Conservation (phyloP, 2,797 vertebrate genomes). For the Cetoscarus ocellatus region DNA sequence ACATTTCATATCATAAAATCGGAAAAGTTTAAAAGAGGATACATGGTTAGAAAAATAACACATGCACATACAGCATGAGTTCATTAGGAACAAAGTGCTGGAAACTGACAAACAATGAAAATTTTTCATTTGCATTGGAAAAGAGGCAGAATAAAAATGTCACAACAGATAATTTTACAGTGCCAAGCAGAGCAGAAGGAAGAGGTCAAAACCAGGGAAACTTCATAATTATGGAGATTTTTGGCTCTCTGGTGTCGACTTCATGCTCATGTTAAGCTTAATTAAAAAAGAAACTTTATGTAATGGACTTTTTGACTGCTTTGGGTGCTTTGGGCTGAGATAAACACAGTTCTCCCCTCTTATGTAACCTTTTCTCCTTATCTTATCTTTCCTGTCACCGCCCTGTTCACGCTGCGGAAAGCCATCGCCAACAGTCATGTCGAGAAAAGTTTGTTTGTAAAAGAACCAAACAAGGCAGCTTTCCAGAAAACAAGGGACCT, state of each 20-base stretch:
- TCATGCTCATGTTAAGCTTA: slow-evolving; percentile 2
- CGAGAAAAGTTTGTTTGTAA: slow-evolving; percentile 33
- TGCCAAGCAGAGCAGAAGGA: not conserved
- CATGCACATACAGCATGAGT: not conserved
- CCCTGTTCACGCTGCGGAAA: slow-evolving; percentile 17
- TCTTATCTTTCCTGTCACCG: slow-evolving; percentile 7
- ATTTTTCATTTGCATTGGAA: not conserved
- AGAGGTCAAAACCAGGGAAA: not conserved
- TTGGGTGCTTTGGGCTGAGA: slow-evolving; percentile 3
- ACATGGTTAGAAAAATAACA: not conserved
- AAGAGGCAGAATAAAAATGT: not conserved
- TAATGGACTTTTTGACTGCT: not conserved
- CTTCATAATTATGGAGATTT: not conserved
- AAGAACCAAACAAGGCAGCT: slow-evolving; percentile 19
- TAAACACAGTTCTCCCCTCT: slow-evolving; percentile 4
- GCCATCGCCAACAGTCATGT: slow-evolving; percentile 11
- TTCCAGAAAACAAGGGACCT: slow-evolving; percentile 6
- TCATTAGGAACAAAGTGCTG: not conserved
- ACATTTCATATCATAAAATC: not conserved
- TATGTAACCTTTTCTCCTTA: slow-evolving; percentile 4
- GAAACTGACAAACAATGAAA: no score
- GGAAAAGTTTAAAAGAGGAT: not conserved
- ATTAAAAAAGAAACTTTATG: slow-evolving; percentile 1
- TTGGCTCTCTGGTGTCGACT: not conserved
- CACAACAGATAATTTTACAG: not conserved